Evolutionary conservation across 2,888 invertebrate genomes (phyloP), one percentile per base, ranked within the genome.

Genomic region (Phania funesta): DNA sequence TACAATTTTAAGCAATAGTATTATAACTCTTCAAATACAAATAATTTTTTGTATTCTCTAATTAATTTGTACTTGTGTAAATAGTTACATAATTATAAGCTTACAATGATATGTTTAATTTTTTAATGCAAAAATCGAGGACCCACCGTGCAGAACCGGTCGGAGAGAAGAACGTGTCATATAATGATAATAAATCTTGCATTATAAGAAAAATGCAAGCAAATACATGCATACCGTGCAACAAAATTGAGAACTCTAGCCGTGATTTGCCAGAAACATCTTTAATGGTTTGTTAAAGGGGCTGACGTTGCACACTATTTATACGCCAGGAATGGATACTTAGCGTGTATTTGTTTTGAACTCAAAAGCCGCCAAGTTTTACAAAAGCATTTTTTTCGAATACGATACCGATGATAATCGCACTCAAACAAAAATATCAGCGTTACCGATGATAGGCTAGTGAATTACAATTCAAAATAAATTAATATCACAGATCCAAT

Each of bases 161-260:
- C 62, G 35, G 35, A 56, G 20, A 35, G 11, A 13, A 35, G 35
- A 26, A 44, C 18, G 20, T 62, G 35, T 7, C 22, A 35, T 8
- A 22, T 38, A 48, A 20, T n/a, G 3, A n/a, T 24, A n/a, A 50
- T 62, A 73, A 48, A 73, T 52, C 60, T 73, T 71, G 41, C 35
- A 54, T 64, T 38, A 5, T 54, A 24, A 11, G 1, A n/a, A n/a
- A 38, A 38, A 22, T 22, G 6, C 13, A 58, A 35, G 20, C 56
- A 38, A n/a, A 6, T 13, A 16, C 46, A 22, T 41, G 41, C n/a
- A 41, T 13, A 41, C 4, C 29, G n/a, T n/a, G 9, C 9, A 32
- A 32, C 6, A 9, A 38, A 4, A 11, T 11, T 32, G 8, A 4
- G 35, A 38, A n/a, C n/a, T 38, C n/a, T 38, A 38, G 35, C n/a